phyloP scores from a whole-genome alignment of 2,888 invertebrate genomes.

The Drosophila paracracens region DNA sequence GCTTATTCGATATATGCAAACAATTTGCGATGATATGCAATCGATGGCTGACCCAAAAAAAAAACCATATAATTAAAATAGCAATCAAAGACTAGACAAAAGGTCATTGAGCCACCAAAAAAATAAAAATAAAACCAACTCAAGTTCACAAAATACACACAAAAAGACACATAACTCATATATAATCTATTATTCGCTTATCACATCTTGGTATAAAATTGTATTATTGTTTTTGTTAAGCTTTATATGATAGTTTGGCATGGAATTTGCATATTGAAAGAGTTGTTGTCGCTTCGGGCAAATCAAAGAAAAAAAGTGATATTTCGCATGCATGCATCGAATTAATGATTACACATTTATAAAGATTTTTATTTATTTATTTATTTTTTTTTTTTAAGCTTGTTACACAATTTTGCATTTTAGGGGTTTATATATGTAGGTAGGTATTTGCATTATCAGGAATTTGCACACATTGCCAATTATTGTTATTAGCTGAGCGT shows the following conservation, averaged over 20 bases:
- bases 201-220: slow-evolving; percentile 19
- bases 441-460: slow-evolving; percentile 29
- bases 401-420: slow-evolving; percentile 39
- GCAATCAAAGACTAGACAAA: slow-evolving; percentile 23
- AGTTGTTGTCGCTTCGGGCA: slow-evolving; percentile 12
- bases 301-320: slow-evolving; percentile 10
- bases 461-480: slow-evolving; percentile 55
- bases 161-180: slow-evolving; percentile 20
- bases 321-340: slow-evolving; percentile 33
- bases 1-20: not conserved
- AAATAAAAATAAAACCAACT: slow-evolving; percentile 5
- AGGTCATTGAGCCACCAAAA: slow-evolving; percentile 69
- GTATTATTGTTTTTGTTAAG: slow-evolving; percentile 14
- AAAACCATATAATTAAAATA: slow-evolving; percentile 46
- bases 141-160: slow-evolving; percentile 30
- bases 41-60: slow-evolving; percentile 39
- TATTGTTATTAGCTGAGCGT: slow-evolving; percentile 56
- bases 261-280: slow-evolving; percentile 47
- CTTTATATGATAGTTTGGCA: slow-evolving; percentile 37
- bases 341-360: slow-evolving; percentile 27
- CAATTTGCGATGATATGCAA: slow-evolving; percentile 6
- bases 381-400: slow-evolving; percentile 5
- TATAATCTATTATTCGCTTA: slow-evolving; percentile 28
- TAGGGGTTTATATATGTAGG: not conserved
- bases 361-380: slow-evolving; percentile 2